phyloP scores from a whole-genome alignment of 2,888 invertebrate genomes.

The Xestoiulus laeticollis region DNA sequence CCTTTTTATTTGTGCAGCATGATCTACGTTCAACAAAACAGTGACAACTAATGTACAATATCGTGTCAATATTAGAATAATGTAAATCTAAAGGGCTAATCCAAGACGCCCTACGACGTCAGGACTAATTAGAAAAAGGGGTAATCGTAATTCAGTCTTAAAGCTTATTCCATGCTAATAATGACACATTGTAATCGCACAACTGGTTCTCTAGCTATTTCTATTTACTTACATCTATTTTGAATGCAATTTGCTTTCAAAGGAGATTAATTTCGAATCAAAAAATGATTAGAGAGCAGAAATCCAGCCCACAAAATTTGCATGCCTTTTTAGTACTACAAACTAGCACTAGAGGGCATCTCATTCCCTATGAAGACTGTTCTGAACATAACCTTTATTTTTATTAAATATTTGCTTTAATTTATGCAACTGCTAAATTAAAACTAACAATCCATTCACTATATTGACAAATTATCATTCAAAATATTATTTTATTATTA shows the following conservation, averaged over 20 bases:
- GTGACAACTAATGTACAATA: no score
- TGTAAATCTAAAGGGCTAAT: no score
- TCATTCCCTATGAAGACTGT: background rate
- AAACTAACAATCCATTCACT: no score
- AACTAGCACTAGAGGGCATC: background rate
- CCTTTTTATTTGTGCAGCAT: no score
- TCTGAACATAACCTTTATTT: background rate
- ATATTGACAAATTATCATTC: no score
- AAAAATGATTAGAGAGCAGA: background rate
- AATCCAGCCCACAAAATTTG: background rate
- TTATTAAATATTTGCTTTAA: background rate
- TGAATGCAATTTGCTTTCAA: background rate
- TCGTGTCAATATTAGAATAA: no score
- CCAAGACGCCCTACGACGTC: no score
- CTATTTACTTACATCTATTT: background rate
- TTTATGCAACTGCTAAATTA: background rate
- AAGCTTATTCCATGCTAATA: background rate
- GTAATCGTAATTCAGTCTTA: no score
- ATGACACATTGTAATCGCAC: background rate
- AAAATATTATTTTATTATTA: no score
- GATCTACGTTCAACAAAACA: no score
- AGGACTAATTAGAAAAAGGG: no score
- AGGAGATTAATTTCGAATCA: background rate
- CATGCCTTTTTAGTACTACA: background rate
- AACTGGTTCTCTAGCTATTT: background rate